Evolutionary conservation across 2,888 invertebrate species (phyloP).

Genomic region (Ectobius pallidus): DNA sequence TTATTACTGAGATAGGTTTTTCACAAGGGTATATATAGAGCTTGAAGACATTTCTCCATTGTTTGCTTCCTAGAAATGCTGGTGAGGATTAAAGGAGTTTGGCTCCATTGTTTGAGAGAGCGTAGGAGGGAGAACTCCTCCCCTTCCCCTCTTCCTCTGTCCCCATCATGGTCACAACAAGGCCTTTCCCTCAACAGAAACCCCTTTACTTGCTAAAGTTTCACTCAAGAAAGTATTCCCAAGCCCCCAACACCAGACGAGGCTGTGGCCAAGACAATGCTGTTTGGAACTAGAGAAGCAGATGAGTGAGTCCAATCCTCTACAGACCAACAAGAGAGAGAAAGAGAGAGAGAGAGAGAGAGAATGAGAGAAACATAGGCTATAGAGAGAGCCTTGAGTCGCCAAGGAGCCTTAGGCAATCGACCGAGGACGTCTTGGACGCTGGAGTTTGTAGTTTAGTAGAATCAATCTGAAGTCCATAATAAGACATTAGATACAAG

Average conservation of each 20-base stretch:
- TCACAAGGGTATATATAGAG: background rate
- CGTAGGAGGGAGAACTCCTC: background rate
- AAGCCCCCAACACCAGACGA: background rate
- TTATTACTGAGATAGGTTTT: background rate
- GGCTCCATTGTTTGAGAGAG: constrained; percentile 11
- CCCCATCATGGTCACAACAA: constrained; percentile 28
- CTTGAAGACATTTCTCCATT: background rate
- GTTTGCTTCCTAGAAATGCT: background rate
- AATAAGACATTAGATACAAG: background rate
- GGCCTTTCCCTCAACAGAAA: background rate
- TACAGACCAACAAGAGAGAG: background rate
- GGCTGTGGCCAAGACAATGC: constrained; percentile 23
- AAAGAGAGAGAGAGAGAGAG: background rate
- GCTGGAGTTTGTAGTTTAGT: background rate
- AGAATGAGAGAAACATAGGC: no score
- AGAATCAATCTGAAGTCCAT: background rate
- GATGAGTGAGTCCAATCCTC: constrained; percentile 3
- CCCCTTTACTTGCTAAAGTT: constrained; percentile 25
- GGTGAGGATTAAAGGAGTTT: background rate
- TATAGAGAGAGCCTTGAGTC: constrained; percentile 16
- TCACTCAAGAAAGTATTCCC: constrained; percentile 16
- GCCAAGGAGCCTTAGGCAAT: constrained; percentile 18
- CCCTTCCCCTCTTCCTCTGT: background rate
- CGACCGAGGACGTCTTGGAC: constrained; percentile 1
- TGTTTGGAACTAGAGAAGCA: background rate